phyloP scores from a whole-genome alignment of 2,888 invertebrate genomes.

The Caradrina kadenii region DNA sequence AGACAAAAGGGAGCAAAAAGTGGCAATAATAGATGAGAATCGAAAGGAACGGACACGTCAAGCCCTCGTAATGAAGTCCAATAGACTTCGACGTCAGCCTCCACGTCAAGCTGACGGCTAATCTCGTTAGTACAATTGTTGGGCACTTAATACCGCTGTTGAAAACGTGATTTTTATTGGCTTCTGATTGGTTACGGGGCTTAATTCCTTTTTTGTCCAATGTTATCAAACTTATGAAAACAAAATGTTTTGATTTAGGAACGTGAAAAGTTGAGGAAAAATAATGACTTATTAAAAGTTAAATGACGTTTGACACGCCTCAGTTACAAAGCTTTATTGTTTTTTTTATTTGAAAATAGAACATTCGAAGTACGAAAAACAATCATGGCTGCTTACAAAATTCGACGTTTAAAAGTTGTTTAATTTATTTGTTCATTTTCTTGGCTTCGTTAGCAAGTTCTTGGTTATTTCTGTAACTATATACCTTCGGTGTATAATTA shows the following conservation, averaged over 20 bases:
- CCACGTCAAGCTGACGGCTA: slow-evolving; percentile 40
- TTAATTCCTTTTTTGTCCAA: not conserved
- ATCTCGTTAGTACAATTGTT: slow-evolving; percentile 53
- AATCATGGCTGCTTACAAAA: slow-evolving; percentile 14
- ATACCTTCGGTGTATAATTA: slow-evolving; percentile 25
- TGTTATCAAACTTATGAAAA: not conserved
- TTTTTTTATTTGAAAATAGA: not conserved
- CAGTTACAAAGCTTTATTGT: not conserved
- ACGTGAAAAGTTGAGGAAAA: not conserved
- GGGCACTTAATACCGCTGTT: slow-evolving; percentile 33
- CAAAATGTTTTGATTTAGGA: not conserved
- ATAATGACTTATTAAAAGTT: not conserved
- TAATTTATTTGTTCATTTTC: slow-evolving; percentile 20
- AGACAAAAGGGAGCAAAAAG: slow-evolving; percentile 38
- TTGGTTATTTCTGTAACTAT: slow-evolving; percentile 14
- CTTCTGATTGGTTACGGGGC: slow-evolving; percentile 9
- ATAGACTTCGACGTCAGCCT: slow-evolving; percentile 43
- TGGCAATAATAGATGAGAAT: slow-evolving; percentile 41
- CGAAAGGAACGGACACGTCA: slow-evolving; percentile 37
- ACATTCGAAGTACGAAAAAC: not conserved
- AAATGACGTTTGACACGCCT: not conserved
- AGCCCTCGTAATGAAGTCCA: slow-evolving; percentile 52
- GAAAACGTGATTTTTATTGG: slow-evolving; percentile 17
- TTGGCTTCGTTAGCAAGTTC: slow-evolving; percentile 4
- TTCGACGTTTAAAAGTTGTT: not conserved